Base-by-base conservation (phyloP, 2,888 invertebrate genomes). In the Leucophenga montana region DNA sequence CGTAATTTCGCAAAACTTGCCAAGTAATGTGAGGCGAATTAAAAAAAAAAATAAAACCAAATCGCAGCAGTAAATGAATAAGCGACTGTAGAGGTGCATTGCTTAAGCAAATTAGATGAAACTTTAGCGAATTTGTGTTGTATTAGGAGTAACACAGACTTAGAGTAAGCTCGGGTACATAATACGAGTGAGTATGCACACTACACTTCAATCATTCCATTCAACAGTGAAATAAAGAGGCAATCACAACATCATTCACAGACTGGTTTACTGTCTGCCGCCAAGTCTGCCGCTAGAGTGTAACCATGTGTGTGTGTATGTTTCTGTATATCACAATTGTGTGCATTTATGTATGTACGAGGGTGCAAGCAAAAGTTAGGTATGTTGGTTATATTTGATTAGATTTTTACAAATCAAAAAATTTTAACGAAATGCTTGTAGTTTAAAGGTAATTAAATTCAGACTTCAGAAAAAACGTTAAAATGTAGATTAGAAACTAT, bases 121-220 rank as follows among this genome's bases (percentile, higher is more conserved):
- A 68, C 71, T 39, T 11, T 5, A 39, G 9, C 33, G 8, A 33
- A 33, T 3, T 5, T 33, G 8, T 5, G 3, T 33, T 33, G 33
- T 5, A 33, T 8, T 33, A 33, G 4, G 8, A 33, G 8, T 5
- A 33, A 33, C 8, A 33, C 8, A n/a, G n/a, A n/a, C 27, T 27
- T 27, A 27, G 3, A 27, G 27, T 27, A 27, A 27, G 4, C 2
- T 4, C 27, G 27, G 61, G 4, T 27, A 27, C 2, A 27, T 39
- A 5, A 39, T 39, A 39, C 8, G 8, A 5, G 39, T 39, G 9
- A 74, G 75, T 75, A 83, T 80, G 76, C 11, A 80, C 81, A 82
- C 83, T 81, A 83, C 78, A 78, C 81, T 82, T 83, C 83, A 82
- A 82, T 82, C 81, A 82, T 83, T 79, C 79, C 78, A 82, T 18